phyloP scores from a whole-genome alignment of 2,888 invertebrate species.

The Lagria hirta region DNA sequence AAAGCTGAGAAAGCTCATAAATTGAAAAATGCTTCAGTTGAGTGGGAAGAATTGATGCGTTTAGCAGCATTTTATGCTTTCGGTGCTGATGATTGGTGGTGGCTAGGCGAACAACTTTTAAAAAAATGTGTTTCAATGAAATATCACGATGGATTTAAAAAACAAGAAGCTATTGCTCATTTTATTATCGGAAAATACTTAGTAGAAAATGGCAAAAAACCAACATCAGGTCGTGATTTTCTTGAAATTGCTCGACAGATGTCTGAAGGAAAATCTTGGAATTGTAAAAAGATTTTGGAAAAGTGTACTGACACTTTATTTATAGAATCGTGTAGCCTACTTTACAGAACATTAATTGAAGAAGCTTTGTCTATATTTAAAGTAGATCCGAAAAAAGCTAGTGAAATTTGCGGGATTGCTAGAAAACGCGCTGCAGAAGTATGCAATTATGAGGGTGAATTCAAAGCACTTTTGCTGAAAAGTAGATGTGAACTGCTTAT shows the following conservation, averaged over 20 bases:
- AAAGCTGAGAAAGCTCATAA: slow-evolving; percentile 21
- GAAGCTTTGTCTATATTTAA: slow-evolving; percentile 52
- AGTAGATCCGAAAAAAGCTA: slow-evolving; percentile 53
- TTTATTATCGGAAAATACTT: slow-evolving; percentile 59
- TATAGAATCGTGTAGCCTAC: slow-evolving; percentile 53
- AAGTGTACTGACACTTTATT: slow-evolving; percentile 52
- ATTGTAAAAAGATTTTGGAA: slow-evolving; percentile 41
- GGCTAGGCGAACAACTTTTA: slow-evolving; percentile 61
- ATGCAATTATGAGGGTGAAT: slow-evolving; percentile 53
- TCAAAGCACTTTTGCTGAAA: slow-evolving; percentile 58
- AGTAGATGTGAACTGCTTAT: slow-evolving; percentile 58
- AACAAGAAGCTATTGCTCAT: slow-evolving; percentile 57
- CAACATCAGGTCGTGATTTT: slow-evolving; percentile 38
- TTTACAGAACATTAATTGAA: slow-evolving; percentile 53
- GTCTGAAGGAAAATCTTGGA: slow-evolving; percentile 49
- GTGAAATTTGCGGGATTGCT: slow-evolving; percentile 56
- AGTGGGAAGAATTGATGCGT: slow-evolving; percentile 52
- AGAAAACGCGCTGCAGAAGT: slow-evolving; percentile 60
- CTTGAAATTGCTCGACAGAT: slow-evolving; percentile 38
- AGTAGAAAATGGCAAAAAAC: slow-evolving; percentile 55
- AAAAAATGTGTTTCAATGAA: slow-evolving; percentile 54
- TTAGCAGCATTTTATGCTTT: slow-evolving; percentile 54
- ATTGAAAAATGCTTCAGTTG: slow-evolving; percentile 30
- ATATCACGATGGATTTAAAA: slow-evolving; percentile 52
- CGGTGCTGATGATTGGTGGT: slow-evolving; percentile 51